Conservation (phyloP, 2,888 invertebrate species). For the Epinotia demarniana region DNA sequence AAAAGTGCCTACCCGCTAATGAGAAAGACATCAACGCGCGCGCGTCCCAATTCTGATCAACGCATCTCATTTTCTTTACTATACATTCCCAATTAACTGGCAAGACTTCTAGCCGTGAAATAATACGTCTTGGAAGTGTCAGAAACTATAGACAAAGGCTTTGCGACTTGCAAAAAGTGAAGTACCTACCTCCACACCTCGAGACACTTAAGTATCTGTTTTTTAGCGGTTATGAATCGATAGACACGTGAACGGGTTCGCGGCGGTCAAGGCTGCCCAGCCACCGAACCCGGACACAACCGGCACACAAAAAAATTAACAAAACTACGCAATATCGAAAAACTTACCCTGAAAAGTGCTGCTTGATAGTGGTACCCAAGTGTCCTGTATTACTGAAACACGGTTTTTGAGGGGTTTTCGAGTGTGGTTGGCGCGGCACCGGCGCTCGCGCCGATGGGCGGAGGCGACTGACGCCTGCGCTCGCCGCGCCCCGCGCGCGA, state of each 20-base stretch:
- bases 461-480: conserved; percentile 52
- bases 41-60: conserved; percentile 31
- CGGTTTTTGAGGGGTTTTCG: conserved; percentile 16
- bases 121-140: not conserved
- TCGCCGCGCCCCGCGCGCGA: conserved; percentile 50
- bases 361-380: not conserved
- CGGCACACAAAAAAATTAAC: conserved; percentile 49
- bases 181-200: not conserved
- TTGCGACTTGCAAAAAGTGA: conserved; percentile 8
- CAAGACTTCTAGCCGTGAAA: not conserved
- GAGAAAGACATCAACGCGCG: conserved; percentile 79
- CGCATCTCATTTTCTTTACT: not conserved
- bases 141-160: not conserved
- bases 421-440: conserved; percentile 40
- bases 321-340: not conserved
- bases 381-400: conserved; percentile 36
- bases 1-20: conserved; percentile 49
- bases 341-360: not conserved
- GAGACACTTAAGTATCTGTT: conserved; percentile 25
- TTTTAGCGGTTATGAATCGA: conserved; percentile 48
- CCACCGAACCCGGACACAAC: conserved; percentile 77
- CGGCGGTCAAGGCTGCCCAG: conserved; percentile 78
- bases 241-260: conserved; percentile 64
- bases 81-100: conserved; percentile 3
- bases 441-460: conserved; percentile 57